These are phyloP conservation scores for Synergus umbraculus DNA, from an alignment of 2,888 invertebrate genomes.

Conservation along the genomic window DNA sequence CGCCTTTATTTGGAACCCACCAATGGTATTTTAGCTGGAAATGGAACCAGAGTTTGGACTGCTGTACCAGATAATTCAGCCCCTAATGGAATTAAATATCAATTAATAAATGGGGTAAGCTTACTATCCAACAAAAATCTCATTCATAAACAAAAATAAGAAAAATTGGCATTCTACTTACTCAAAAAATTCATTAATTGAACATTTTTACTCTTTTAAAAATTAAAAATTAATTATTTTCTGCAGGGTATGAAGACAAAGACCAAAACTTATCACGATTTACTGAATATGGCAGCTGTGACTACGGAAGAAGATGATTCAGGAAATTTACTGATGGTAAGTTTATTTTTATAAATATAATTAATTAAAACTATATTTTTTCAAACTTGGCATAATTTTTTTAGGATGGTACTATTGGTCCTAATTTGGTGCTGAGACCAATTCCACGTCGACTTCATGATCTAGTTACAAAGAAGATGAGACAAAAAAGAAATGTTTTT, in stretches of 20 bases:
- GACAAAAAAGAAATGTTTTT: neutral
- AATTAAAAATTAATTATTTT: too few species aligned
- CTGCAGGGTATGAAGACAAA: neutral
- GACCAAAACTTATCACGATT: constrained; percentile 52
- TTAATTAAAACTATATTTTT: too few species aligned
- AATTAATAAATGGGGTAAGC: constrained; percentile 56
- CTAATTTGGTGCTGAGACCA: constrained; percentile 58
- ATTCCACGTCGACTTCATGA: constrained; percentile 55
- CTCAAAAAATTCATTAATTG: too few species aligned
- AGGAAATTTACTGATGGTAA: constrained; percentile 57
- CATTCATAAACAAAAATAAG: neutral
- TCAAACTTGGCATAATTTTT: constrained; percentile 34
- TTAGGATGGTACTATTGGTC: constrained; percentile 58
- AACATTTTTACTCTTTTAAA: too few species aligned
- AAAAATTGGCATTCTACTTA: neutral
- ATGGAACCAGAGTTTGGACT: constrained; percentile 65
- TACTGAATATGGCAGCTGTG: constrained; percentile 58
- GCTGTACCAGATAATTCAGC: constrained; percentile 53
- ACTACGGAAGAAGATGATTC: constrained; percentile 47
- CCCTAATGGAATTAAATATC: constrained; percentile 60
- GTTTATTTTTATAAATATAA: constrained; percentile 3
- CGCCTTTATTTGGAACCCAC: constrained; percentile 65
- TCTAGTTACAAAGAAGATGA: neutral
- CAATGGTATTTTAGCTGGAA: constrained; percentile 63
- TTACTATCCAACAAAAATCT: constrained; percentile 8